phyloP scores from a whole-genome alignment of 2,888 invertebrate genomes.

The Crossocerus cetratus region DNA sequence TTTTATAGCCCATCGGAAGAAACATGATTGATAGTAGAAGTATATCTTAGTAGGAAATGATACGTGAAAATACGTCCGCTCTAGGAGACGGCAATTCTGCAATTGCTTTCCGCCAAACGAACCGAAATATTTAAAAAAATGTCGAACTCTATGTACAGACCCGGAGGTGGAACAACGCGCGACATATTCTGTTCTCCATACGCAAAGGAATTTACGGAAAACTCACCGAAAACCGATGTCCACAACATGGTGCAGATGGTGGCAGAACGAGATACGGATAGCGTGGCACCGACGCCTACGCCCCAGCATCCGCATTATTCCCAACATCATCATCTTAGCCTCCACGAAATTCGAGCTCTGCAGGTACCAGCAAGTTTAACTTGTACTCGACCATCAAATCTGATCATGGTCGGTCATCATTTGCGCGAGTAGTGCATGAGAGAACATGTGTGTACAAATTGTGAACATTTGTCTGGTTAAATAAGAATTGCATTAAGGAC shows the following conservation, averaged over 20 bases:
- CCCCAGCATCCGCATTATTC: conserved; percentile 75
- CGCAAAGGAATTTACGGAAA: conserved; percentile 61
- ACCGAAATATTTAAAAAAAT: too few relatives aligned
- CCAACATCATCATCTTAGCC: conserved; percentile 82
- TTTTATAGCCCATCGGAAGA: too few relatives aligned
- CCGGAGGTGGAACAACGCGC: conserved; percentile 70
- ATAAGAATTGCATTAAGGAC: too few relatives aligned
- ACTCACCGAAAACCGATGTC: conserved; percentile 67
- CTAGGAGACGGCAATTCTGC: too few relatives aligned
- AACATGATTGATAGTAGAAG: too few relatives aligned
- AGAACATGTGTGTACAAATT: too few relatives aligned
- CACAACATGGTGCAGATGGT: conserved; percentile 77
- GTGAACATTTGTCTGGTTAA: too few relatives aligned
- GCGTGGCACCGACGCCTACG: conserved; percentile 76
- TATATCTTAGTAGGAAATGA: too few relatives aligned
- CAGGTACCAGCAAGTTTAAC: conserved; percentile 76
- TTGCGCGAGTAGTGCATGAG: too few relatives aligned
- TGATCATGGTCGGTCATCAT: too few relatives aligned
- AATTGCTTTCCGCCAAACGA: too few relatives aligned
- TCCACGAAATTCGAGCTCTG: conserved; percentile 80
- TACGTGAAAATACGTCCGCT: too few relatives aligned
- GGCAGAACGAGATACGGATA: conserved; percentile 79
- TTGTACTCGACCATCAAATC: background rate
- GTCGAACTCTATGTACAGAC: conserved; percentile 59
- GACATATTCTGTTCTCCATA: conserved; percentile 73